These are phyloP conservation scores for Kryphioiulus occultus DNA, from an alignment of 2,888 invertebrate genomes.

Conservation along the genomic window DNA sequence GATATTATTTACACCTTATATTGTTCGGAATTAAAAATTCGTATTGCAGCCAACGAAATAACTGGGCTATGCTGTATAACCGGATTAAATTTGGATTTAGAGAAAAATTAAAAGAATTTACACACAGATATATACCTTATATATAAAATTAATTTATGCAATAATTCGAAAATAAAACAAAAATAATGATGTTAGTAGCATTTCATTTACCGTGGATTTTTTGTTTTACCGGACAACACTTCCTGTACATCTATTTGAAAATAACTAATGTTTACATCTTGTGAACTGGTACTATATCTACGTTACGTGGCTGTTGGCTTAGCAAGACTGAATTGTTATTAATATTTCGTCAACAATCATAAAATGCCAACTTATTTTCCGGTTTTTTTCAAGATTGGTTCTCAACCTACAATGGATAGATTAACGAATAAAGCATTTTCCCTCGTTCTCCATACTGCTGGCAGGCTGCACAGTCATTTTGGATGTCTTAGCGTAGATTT, in stretches of 20 bases:
- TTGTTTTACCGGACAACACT: conserved; percentile 43
- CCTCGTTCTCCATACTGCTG: not conserved
- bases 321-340: conserved; percentile 41
- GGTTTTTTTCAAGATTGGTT: not conserved
- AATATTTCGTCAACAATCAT: conserved; percentile 27
- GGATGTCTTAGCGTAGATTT: conserved; percentile 10
- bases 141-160: conserved; percentile 12
- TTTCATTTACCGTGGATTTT: conserved; percentile 37
- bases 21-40: conserved; percentile 37
- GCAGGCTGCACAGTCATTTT: conserved; percentile 13
- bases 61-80: not conserved
- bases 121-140: not conserved
- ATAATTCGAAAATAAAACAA: not conserved
- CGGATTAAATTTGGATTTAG: not conserved
- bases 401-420: conserved; percentile 42
- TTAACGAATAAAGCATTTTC: conserved; percentile 42
- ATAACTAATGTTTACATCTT: conserved; percentile 42
- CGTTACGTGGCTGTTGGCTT: conserved; percentile 41
- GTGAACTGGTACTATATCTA: conserved; percentile 39
- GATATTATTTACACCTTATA: not conserved
- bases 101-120: conserved; percentile 2
- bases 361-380: not conserved
- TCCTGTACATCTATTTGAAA: conserved; percentile 43
- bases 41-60: conserved; percentile 41
- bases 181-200: conserved; percentile 18